Evolutionary conservation across 2,888 invertebrate genomes (phyloP), one percentile per base, ranked within the genome.

Genomic region (Thalpophila matura): DNA sequence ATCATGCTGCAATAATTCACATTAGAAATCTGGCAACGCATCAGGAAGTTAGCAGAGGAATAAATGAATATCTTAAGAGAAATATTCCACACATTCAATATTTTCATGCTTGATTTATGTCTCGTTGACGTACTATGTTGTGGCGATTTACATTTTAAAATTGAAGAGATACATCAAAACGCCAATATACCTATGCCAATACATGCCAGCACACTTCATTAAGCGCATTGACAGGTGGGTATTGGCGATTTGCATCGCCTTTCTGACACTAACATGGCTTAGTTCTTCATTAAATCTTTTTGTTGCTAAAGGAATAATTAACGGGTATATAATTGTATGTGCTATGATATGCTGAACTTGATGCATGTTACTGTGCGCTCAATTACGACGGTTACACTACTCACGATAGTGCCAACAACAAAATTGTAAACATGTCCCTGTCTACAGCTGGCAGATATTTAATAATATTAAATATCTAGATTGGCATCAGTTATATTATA

Each of bases 321-420:
- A 54, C 35, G 12, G 10, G 33, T 4, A 7, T 42, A 31, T 55
- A 33, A 40, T 57, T 40, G 40, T 47, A 6, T 33, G 7, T 35
- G 18, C 37, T 58, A 42, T 37, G 37, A 38, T 27, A 57, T 26
- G 51, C 6, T 60, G 47, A 60, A 62, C 59, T 74, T 86, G 85
- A 87, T 80, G 67, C 63, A 85, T 83, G 35, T 74, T 65, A 75
- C n/a, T 27, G 62, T 78, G 69, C 76, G 79, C 61, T 75, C 72
- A 76, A 81, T 75, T 76, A 73, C 68, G 69, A 79, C 64, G 66
- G 64, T 65, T 70, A 61, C 71, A 77, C 78, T 65, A 69, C 56
- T 77, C 76, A 68, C 75, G 75, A 60, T 49, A 74, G 70, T 91
- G 92, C 90, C 92, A 92, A 89, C 81, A 73, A 71, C 80, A 83